Evolutionary conservation across 2,797 vertebrate genomes (phyloP), one percentile per base, ranked within the genome.

Genomic region (Antennarius maculatus): DNA sequence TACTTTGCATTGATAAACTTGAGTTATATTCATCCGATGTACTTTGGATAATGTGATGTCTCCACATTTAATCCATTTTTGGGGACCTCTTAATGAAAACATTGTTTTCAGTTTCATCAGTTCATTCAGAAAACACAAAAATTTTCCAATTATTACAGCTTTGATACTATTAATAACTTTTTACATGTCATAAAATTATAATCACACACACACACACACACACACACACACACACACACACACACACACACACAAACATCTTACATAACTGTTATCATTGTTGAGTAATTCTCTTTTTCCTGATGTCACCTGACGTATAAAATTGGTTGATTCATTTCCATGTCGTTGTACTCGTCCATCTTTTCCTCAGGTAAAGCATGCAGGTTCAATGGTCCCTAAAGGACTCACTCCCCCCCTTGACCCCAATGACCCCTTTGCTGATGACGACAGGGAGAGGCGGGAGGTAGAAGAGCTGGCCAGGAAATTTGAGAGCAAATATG

Each of bases 401-500:
- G 90, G 84, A 6, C 90, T 92, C 23, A 2, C 88, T 7, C 92
- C 94, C 3, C 81, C 87, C 0, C 78, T 91, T 64, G 92, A 95
- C 58, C 91, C 89, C 18, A 95, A 77, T 54, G 96, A 97, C 87
- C 97, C 96, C 0, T 95, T 98, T 69, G 95, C 94, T 52, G 95
- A 98, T 57, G 95, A 97, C 2, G 95, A 95, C 53, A 89, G 71
- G 62, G 96, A 99, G 80, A 92, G 93, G 56, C 92, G 90, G 59
- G 95, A 98, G 85, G 94, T 98, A 0, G 97, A 98, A 89, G 94
- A 93, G 69, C 84, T 98, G 80, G 97, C 97, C 73, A 96, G 91
- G 92, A 98, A 96, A 76, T 97, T 98, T 79, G 97, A 99, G 89
- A 95, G 83, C 87, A 99, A 98, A 99, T 99, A 99, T 8, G 97